Conservation (phyloP, 2,113 vertebrate species). For the Sander lucioperca region DNA sequence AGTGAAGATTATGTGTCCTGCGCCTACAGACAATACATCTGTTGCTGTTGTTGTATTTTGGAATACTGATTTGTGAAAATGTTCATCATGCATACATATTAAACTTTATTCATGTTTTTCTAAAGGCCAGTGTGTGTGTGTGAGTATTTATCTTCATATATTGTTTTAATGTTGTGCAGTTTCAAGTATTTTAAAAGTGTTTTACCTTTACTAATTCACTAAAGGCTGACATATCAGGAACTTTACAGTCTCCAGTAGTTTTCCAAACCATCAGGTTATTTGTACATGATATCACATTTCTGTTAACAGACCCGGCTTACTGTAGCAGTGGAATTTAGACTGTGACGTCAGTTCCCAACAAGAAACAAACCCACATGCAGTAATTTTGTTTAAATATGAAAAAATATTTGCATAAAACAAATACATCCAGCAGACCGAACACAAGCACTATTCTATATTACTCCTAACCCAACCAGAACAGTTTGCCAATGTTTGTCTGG, state of each 20-base stretch:
- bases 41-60: background rate
- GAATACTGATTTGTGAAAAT: background rate
- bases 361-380: background rate
- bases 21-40: background rate
- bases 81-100: background rate
- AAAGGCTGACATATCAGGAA: background rate
- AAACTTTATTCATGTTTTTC: background rate
- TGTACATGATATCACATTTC: background rate
- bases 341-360: background rate
- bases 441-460: background rate
- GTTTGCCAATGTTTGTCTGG: background rate
- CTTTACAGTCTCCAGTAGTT: background rate
- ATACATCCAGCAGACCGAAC: background rate
- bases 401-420: conserved; percentile 48
- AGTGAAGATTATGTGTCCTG: background rate
- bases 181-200: background rate
- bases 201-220: background rate
- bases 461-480: background rate
- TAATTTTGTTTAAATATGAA: background rate
- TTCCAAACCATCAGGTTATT: background rate
- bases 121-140: background rate
- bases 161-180: background rate
- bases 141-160: background rate
- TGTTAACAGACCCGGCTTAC: background rate
- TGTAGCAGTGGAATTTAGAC: background rate